Conservation (phyloP, 2,797 vertebrate genomes). For the Lepidocolaptes lacrymiger region DNA sequence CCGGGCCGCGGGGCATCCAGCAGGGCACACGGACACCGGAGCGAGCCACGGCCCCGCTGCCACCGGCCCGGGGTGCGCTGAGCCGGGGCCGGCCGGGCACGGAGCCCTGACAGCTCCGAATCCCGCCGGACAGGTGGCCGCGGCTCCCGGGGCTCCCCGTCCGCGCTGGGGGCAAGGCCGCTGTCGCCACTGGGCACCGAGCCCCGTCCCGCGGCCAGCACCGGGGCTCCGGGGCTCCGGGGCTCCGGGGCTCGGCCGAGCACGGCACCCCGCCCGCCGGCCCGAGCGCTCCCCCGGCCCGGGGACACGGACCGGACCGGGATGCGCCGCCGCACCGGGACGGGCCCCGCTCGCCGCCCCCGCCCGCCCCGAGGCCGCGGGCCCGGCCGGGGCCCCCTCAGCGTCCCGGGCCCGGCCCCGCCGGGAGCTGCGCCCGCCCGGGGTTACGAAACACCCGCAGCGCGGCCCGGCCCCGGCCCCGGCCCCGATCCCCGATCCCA, state of each 20-base stretch:
- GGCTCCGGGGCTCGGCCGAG: no score
- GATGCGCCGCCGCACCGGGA: not conserved
- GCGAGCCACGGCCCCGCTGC: no score
- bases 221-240: no score
- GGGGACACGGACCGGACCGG: not conserved
- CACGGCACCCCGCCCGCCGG: not conserved
- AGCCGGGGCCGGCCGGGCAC: not conserved
- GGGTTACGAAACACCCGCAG: not conserved
- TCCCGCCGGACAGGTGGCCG: slow-evolving; percentile 21
- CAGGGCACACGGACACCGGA: not conserved
- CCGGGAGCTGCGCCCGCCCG: not conserved
- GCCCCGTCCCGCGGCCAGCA: not conserved
- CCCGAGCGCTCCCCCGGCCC: not conserved
- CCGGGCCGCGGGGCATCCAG: not conserved
- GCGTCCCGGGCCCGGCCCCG: not conserved
- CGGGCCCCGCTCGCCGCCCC: not conserved
- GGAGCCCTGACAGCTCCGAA: slow-evolving; percentile 29
- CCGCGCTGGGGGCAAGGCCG: slow-evolving; percentile 14
- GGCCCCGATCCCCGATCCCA: no score
- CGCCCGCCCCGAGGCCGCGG: no score
- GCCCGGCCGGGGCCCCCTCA: no score
- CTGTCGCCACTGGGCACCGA: not conserved
- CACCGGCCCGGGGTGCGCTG: no score
- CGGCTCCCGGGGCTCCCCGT: not conserved
- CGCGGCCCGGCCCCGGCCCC: not conserved